A percentile compares a stretch with the other conserved stretches of the same genome.
These are phyloP conservation scores for Imbricaverruca yamaguchii DNA, from an alignment of 2,888 invertebrate genomes.

Conservation along the genomic window DNA sequence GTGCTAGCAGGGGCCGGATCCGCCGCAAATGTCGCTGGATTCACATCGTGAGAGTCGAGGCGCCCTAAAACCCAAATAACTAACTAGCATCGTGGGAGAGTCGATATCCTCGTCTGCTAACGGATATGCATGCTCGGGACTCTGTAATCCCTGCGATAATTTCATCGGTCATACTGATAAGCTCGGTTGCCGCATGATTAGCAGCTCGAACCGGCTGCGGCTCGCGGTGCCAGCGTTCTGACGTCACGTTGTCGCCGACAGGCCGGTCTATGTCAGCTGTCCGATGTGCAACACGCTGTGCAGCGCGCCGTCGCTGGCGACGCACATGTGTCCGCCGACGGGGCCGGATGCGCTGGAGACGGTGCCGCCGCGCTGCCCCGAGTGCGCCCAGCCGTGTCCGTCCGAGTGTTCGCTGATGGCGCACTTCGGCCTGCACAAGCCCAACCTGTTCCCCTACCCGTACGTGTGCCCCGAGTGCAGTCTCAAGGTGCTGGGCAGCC, in stretches of 20 bases:
- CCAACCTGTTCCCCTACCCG: slow-evolving; percentile 17
- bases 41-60: no score
- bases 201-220: no score
- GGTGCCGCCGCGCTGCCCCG: slow-evolving; percentile 18
- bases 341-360: slow-evolving; percentile 5
- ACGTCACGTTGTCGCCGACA: neutral
- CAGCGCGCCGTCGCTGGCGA: neutral
- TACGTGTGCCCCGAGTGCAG: slow-evolving; percentile 19
- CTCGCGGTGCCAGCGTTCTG: no score
- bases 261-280: neutral
- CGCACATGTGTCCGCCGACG: neutral
- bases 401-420: neutral
- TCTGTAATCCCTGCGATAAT: no score
- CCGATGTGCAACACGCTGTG: slow-evolving; percentile 20
- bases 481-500: neutral
- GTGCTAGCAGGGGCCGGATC: no score
- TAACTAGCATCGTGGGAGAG: no score
- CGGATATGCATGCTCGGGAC: no score
- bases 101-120: no score
- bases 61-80: no score
- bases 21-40: no score
- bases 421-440: slow-evolving; percentile 19
- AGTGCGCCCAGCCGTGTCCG: slow-evolving; percentile 20
- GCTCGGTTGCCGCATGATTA: no score
- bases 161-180: no score